phyloP scores from a whole-genome alignment of 2,888 invertebrate genomes.

The Pollenia amentaria region DNA sequence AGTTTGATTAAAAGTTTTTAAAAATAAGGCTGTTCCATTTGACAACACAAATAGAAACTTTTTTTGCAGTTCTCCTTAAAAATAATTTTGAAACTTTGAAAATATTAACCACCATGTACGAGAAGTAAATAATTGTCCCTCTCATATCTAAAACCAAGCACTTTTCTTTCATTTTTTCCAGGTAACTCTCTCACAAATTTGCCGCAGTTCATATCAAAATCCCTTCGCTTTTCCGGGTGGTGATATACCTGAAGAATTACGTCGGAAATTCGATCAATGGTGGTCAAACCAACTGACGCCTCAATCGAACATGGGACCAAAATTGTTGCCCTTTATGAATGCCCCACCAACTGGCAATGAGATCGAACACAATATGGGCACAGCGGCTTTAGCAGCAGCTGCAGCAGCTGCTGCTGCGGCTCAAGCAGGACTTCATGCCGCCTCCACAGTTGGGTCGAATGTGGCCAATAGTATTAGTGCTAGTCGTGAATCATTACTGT shows the following conservation, averaged over 20 bases:
- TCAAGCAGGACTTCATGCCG: constrained; percentile 79
- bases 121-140: too few relatives aligned
- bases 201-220: constrained; percentile 90
- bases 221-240: constrained; percentile 88
- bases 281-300: constrained; percentile 91
- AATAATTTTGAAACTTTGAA: not conserved
- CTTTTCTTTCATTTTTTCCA: constrained; percentile 82
- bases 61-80: too few relatives aligned
- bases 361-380: constrained; percentile 83
- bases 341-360: constrained; percentile 81
- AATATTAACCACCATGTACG: too few relatives aligned
- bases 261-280: constrained; percentile 96
- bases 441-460: constrained; percentile 75
- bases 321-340: constrained; percentile 85
- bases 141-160: not conserved
- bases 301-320: constrained; percentile 85
- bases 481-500: constrained; percentile 80
- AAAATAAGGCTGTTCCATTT: too few relatives aligned
- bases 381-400: constrained; percentile 85
- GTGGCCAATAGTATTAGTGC: constrained; percentile 74
- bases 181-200: constrained; percentile 93
- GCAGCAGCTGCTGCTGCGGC: constrained; percentile 85
- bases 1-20: too few relatives aligned
- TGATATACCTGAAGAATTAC: constrained; percentile 92
- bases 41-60: too few relatives aligned